phyloP scores from a whole-genome alignment of 2,797 vertebrate species.

The Squalus acanthias region DNA sequence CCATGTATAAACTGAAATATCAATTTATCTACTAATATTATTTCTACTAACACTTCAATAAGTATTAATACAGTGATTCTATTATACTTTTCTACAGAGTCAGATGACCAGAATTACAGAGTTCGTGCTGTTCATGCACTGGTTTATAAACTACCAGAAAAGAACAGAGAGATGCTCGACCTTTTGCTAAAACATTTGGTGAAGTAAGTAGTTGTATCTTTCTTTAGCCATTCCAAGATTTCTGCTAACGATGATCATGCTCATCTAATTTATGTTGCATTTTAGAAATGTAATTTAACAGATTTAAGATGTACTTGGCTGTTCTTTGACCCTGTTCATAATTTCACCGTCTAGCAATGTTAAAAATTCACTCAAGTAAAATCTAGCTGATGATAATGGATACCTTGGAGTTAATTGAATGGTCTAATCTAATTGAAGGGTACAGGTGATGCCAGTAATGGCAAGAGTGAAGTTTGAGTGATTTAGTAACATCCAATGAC shows the following conservation, averaged over 20 bases:
- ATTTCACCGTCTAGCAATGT: neutral
- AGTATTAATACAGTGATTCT: neutral
- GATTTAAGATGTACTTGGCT: neutral
- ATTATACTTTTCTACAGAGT: conserved; percentile 64
- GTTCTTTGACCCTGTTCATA: neutral
- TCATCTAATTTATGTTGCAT: neutral
- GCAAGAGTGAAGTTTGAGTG: neutral
- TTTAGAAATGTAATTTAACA: neutral
- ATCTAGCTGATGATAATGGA: neutral
- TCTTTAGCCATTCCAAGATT: neutral
- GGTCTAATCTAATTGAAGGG: neutral
- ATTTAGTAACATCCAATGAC: neutral
- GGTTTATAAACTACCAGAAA: conserved; percentile 85
- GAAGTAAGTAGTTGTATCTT: conserved; percentile 60
- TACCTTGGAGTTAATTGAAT: neutral
- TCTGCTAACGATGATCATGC: neutral
- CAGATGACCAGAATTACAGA: conserved; percentile 91
- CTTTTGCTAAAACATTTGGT: conserved; percentile 87
- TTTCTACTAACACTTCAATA: neutral
- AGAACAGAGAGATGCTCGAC: conserved; percentile 92
- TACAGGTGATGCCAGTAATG: neutral
- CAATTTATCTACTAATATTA: neutral
- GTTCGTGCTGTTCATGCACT: conserved; percentile 84
- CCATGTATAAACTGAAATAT: neutral
- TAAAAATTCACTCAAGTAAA: neutral